These are phyloP conservation scores for Anorthoa munda DNA, from an alignment of 2,888 invertebrate species.

Conservation along the genomic window DNA sequence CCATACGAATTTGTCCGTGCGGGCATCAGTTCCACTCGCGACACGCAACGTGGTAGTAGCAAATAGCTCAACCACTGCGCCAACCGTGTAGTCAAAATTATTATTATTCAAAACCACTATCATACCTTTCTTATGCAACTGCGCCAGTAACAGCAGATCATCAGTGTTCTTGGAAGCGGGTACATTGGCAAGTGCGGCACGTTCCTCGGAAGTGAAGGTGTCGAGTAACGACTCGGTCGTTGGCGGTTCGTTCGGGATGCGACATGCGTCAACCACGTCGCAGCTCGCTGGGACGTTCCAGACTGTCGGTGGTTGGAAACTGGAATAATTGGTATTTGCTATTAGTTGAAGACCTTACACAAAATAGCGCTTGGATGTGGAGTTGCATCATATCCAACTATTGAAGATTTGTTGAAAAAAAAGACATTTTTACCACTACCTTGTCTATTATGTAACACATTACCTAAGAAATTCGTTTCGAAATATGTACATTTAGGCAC, in stretches of 20 bases:
- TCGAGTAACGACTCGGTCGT: constrained; percentile 86
- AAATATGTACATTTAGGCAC: no score
- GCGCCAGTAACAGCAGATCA: constrained; percentile 94
- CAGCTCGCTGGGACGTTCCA: constrained; percentile 83
- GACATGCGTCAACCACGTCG: constrained; percentile 80
- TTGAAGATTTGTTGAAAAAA: no score
- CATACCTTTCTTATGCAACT: constrained; percentile 90
- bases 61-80: no score
- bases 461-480: no score
- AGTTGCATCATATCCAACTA: no score
- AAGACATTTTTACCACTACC: no score
- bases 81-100: background rate
- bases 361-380: no score
- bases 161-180: constrained; percentile 94
- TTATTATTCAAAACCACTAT: background rate
- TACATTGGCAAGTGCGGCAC: constrained; percentile 92
- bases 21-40: no score
- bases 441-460: no score
- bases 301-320: constrained; percentile 88
- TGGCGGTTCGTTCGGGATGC: constrained; percentile 74
- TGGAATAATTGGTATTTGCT: constrained; percentile 52
- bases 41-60: no score
- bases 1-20: no score
- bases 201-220: constrained; percentile 93
- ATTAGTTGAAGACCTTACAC: background rate